Evolutionary conservation across 2,797 vertebrate genomes (phyloP).

Genomic region (Siniperca undulata): DNA sequence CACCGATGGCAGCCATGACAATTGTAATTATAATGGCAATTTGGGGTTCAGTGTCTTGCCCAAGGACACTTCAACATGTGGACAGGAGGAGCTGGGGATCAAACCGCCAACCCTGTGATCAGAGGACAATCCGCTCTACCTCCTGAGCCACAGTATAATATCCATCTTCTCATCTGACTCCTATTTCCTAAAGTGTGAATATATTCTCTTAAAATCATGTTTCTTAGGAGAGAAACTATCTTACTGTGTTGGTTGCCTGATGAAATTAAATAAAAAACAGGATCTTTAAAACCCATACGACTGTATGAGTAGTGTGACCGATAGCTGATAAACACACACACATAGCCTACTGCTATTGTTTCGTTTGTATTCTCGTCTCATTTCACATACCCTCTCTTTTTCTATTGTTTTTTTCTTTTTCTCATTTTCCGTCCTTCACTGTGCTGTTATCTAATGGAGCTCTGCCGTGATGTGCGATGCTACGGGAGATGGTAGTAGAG

Average conservation of each 20-base stretch:
- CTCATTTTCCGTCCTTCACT: constrained; percentile 47
- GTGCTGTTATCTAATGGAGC: constrained; percentile 68
- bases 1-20: no score
- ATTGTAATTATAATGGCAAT: no score
- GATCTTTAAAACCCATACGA: background rate
- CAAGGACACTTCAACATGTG: no score
- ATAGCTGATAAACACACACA: constrained; percentile 9
- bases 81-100: no score
- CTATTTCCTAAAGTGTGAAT: background rate
- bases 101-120: no score
- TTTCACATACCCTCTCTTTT: constrained; percentile 36
- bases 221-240: background rate
- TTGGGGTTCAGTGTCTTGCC: no score
- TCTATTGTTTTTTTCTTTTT: constrained; percentile 42
- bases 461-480: constrained; percentile 58
- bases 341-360: constrained; percentile 25
- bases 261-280: background rate
- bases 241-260: background rate
- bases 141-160: background rate
- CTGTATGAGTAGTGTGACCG: background rate
- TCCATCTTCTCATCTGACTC: background rate
- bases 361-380: constrained; percentile 61
- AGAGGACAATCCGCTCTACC: no score
- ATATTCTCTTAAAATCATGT: background rate
- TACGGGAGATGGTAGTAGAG: constrained; percentile 76